A percentile compares a stretch with the other conserved stretches of the same genome.
Conservation (phyloP, 2,888 invertebrate genomes). For the Ochropleura leucogaster region DNA sequence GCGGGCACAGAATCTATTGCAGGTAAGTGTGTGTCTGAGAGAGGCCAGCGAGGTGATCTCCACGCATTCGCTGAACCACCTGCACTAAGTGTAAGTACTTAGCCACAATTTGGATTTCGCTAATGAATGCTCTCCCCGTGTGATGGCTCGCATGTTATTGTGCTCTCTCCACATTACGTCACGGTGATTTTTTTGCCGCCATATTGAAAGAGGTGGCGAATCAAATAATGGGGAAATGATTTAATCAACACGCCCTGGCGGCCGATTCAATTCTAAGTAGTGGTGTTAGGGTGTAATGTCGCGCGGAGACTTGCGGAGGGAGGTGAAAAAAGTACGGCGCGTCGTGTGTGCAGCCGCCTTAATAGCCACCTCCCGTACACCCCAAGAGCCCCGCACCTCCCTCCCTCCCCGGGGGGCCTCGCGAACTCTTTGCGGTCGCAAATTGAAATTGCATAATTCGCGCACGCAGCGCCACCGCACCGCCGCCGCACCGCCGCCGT, state of each 20-base stretch:
- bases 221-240: constrained; percentile 90
- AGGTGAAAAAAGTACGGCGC: constrained; percentile 82
- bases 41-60: neutral
- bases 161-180: constrained; percentile 63
- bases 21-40: neutral
- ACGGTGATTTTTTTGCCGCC: constrained; percentile 81
- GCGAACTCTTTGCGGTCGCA: constrained; percentile 78
- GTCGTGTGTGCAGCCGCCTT: constrained; percentile 84
- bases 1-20: neutral
- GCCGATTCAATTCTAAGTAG: constrained; percentile 73
- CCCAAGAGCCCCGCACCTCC: constrained; percentile 25
- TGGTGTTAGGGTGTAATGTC: constrained; percentile 78
- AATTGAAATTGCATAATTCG: constrained; percentile 89
- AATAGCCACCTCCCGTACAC: constrained; percentile 72
- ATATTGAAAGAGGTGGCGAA: constrained; percentile 90
- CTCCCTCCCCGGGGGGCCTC: constrained; percentile 36
- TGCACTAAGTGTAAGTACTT: constrained; percentile 3
- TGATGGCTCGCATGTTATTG: constrained; percentile 49
- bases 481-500: constrained; percentile 56
- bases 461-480: constrained; percentile 65
- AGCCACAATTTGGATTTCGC: constrained; percentile 23
- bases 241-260: constrained; percentile 79
- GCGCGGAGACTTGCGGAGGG: constrained; percentile 72
- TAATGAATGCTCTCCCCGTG: constrained; percentile 45
- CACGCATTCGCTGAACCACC: neutral